A percentile compares a stretch with the other conserved stretches of the same genome.
phyloP scores from a whole-genome alignment of 2,888 invertebrate species.

The Aplocera efformata region DNA sequence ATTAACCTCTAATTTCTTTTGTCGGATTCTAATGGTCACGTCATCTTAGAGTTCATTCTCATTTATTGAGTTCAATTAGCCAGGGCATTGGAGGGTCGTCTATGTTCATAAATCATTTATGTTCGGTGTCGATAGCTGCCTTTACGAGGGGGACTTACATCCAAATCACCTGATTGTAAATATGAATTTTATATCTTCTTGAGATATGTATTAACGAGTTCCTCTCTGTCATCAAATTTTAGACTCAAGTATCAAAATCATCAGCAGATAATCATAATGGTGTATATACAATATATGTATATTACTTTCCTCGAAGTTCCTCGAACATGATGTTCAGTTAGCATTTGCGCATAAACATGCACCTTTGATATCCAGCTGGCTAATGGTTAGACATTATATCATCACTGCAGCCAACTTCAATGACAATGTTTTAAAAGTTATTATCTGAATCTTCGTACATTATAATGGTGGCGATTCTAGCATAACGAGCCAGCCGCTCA shows the following conservation, averaged over 20 bases:
- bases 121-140: constrained; percentile 23
- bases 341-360: too few species aligned
- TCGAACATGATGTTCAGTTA: too few species aligned
- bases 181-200: too few species aligned
- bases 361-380: background rate
- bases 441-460: constrained; percentile 24
- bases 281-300: too few species aligned
- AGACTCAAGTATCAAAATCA: too few species aligned
- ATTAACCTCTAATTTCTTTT: constrained; percentile 68
- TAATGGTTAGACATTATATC: background rate
- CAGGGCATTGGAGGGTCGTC: constrained; percentile 27
- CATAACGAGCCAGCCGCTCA: constrained; percentile 34
- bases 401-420: constrained; percentile 1
- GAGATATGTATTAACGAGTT: too few species aligned
- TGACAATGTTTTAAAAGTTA: constrained; percentile 24
- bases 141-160: background rate
- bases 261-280: too few species aligned
- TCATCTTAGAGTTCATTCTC: constrained; percentile 58
- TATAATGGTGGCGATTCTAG: constrained; percentile 39
- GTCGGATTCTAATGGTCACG: constrained; percentile 53
- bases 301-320: too few species aligned
- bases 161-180: too few species aligned
- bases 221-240: too few species aligned
- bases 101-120: constrained; percentile 30
- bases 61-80: constrained; percentile 69